These are phyloP conservation scores for Margarornis squamiger DNA, from an alignment of 2,797 vertebrate genomes.

Conservation along the genomic window DNA sequence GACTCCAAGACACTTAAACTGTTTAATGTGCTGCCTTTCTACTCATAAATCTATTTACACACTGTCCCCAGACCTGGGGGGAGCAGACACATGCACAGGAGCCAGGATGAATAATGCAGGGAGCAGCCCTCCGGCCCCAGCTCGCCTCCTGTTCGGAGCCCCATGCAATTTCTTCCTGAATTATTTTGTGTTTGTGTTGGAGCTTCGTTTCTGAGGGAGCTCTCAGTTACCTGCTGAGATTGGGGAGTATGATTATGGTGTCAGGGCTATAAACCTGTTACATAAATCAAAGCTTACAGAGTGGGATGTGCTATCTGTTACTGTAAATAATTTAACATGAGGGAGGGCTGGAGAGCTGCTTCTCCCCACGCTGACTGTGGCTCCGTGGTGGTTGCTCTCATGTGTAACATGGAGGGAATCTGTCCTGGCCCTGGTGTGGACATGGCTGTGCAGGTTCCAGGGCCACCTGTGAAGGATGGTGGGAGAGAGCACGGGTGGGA, in stretches of 20 bases:
- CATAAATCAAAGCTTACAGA: constrained; percentile 81
- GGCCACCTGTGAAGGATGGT: neutral
- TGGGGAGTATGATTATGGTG: constrained; percentile 72
- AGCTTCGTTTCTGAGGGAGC: constrained; percentile 33
- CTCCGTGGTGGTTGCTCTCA: neutral
- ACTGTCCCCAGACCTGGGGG: constrained; percentile 32
- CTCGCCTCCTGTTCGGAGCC: neutral
- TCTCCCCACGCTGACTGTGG: neutral
- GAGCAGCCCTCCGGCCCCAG: neutral
- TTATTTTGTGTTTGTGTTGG: constrained; percentile 31
- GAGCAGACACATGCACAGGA: neutral
- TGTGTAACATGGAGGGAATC: neutral
- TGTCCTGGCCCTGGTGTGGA: neutral
- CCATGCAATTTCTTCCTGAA: neutral
- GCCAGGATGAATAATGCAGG: constrained; percentile 48
- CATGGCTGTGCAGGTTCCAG: rapidly evolving
- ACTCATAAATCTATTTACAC: constrained; percentile 54
- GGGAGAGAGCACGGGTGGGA: neutral
- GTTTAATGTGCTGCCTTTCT: constrained; percentile 45
- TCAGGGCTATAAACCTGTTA: constrained; percentile 77
- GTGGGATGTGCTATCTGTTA: constrained; percentile 74
- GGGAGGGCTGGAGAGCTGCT: neutral
- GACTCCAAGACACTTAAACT: constrained; percentile 61
- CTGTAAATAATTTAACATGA: constrained; percentile 78
- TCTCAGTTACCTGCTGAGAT: constrained; percentile 57